A percentile compares a stretch with the other conserved stretches of the same genome.
Conservation (phyloP, 2,888 invertebrate genomes). For the Heteromurus nitidus region DNA sequence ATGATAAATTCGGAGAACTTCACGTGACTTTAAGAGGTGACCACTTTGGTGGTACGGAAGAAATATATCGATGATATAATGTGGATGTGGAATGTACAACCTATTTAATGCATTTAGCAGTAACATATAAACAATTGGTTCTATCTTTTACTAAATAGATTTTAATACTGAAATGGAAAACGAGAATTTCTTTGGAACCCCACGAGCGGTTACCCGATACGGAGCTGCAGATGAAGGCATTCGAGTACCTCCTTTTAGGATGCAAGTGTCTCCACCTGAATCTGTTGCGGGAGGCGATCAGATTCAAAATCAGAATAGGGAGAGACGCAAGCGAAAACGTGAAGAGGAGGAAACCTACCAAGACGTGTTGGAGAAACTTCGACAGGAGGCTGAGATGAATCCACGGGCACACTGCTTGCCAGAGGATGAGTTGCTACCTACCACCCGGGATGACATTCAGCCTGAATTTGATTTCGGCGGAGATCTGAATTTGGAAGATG, state of each 20-base stretch:
- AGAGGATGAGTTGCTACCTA: slow-evolving; percentile 1
- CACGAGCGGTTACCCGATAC: not conserved
- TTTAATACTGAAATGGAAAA: not conserved
- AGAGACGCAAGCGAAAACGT: slow-evolving; percentile 1
- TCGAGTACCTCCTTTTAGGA: not conserved
- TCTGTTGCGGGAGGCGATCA: no score
- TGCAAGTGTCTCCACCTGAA: not conserved
- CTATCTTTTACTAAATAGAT: no score
- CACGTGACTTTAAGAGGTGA: not conserved
- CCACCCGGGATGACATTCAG: not conserved
- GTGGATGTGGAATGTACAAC: no score
- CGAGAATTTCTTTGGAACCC: not conserved
- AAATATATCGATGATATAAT: no score
- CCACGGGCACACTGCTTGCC: slow-evolving; percentile 1
- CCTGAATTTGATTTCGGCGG: slow-evolving; percentile 2
- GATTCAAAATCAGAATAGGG: no score
- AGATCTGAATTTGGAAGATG: not conserved
- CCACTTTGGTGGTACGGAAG: not conserved
- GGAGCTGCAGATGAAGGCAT: no score
- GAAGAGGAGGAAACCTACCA: slow-evolving; percentile 3
- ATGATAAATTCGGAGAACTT: not conserved
- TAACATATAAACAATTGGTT: no score
- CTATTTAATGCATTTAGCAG: no score
- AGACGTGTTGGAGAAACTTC: slow-evolving; percentile 7
- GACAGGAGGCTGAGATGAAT: not conserved